Evolutionary conservation across 2,888 invertebrate genomes (phyloP), one percentile per base, ranked within the genome.

Genomic region (Sinhomidia bicolor): DNA sequence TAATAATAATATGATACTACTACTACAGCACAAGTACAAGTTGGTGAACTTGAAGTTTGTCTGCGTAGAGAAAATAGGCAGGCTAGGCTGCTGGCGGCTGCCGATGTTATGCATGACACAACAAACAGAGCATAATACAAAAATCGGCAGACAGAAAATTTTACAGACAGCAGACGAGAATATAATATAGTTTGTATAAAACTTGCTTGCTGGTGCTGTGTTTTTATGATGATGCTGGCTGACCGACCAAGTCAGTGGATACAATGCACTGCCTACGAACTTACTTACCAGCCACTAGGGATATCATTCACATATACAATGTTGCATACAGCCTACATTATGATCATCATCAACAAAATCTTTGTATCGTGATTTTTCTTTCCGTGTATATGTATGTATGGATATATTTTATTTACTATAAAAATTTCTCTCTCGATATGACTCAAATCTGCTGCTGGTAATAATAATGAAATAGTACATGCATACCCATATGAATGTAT

Each of bases 41-140:
- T 68, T 68, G 32, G 36, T 68, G 68, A 68, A 68, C 68, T 68
- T 68, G 68, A 68, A 68, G 68, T 68, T 68, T 68, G 68, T 68
- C 68, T 68, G 68, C 29, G 62, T 62, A 26, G 68, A 68, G 9
- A 9, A 68, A 32, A 68, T 9, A 65, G 29, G 68, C 41, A 36
- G 17, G 12, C 14, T 32, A 65, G 60, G 12, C 36, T 57, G 4
- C 26, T 29, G 26, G 23, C 62, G 20, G 3, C 9, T 51, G 51
- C 3, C 3, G 12, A 51, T 57, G 20, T 57, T 3, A 26, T 62
- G 6, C 32, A n/a, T 62, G 62, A 62, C 62, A 62, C 9, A 60
- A 60, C 60, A 60, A n/a, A n/a, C n/a, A n/a, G n/a, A n/a, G n/a
- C n/a, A n/a, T n/a, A n/a, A 54, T 1, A 36, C 1, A 36, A 12